A percentile compares a stretch with the other conserved stretches of the same genome.
Evolutionary conservation across 92 coral and sea anemone species (phyloP).

Genomic region (Nematostella vectensis): DNA sequence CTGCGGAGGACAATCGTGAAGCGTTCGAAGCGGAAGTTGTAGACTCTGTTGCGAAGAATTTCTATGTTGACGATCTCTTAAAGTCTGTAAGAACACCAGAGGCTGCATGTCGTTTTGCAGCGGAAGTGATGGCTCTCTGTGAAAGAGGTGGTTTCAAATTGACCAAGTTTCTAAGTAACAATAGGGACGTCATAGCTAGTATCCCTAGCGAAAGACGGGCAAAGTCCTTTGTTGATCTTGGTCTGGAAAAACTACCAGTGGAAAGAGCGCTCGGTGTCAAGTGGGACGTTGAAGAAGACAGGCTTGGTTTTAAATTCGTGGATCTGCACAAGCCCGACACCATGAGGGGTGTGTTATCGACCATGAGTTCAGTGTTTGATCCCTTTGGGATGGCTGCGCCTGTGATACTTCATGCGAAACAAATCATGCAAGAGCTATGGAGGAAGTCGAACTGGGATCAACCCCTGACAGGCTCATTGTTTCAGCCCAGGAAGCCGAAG

Average conservation of each 20-base stretch:
- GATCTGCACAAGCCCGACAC: constrained; percentile 43
- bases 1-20: constrained; percentile 22
- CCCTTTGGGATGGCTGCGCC: constrained; percentile 57
- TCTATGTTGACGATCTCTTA: constrained; percentile 42
- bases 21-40: constrained; percentile 27
- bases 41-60: constrained; percentile 28
- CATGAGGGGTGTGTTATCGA: constrained; percentile 42
- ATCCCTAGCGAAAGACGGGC: constrained; percentile 18
- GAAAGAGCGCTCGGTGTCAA: constrained; percentile 38
- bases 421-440: constrained; percentile 43
- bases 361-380: constrained; percentile 29
- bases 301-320: constrained; percentile 27
- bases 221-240: constrained; percentile 19
- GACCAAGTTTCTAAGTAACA: constrained; percentile 31
- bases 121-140: constrained; percentile 21
- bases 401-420: constrained; percentile 31
- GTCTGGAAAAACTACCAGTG: constrained; percentile 30
- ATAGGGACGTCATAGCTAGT: constrained; percentile 16
- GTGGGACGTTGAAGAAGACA: constrained; percentile 37
- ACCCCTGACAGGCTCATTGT: no score
- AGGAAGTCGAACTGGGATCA: constrained; percentile 42
- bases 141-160: constrained; percentile 34
- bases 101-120: constrained; percentile 21
- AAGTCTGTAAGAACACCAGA: constrained; percentile 12
- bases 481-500: constrained; percentile 12